phyloP scores from a whole-genome alignment of 2,797 vertebrate species.

The Hapalemur alaotrensis region DNA sequence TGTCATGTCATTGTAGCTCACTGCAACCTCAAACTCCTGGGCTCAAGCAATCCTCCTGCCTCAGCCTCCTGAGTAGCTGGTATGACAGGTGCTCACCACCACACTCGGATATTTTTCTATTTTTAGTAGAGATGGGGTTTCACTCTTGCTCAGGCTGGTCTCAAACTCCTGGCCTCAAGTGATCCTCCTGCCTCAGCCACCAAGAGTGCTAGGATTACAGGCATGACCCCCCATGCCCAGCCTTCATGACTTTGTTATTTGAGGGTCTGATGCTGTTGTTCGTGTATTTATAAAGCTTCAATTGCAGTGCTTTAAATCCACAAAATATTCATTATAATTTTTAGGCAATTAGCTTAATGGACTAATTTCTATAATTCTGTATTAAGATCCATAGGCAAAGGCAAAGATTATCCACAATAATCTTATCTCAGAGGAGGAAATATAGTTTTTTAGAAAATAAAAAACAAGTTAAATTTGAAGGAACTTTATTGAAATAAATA shows the following conservation, averaged over 20 bases:
- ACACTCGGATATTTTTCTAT: too few species aligned
- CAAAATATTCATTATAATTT: background rate
- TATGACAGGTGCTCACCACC: too few species aligned
- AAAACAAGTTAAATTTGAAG: background rate
- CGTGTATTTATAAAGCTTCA: background rate
- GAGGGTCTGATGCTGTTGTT: constrained; percentile 20
- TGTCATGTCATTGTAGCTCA: too few species aligned
- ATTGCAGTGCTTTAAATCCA: background rate
- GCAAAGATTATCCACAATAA: background rate
- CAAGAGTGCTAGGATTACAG: too few species aligned
- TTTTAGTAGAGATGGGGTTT: too few species aligned
- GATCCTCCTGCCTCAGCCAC: too few species aligned
- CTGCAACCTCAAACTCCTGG: too few species aligned
- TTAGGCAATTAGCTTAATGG: background rate
- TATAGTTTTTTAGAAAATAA: background rate
- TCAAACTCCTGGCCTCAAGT: too few species aligned
- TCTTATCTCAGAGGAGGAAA: background rate
- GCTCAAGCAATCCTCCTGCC: too few species aligned
- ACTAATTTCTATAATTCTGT: background rate
- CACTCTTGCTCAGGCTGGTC: too few species aligned
- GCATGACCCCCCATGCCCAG: too few species aligned
- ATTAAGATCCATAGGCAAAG: background rate
- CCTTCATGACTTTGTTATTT: background rate
- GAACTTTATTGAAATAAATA: background rate
- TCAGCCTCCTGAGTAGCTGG: too few species aligned